phyloP scores from a whole-genome alignment of 2,888 invertebrate genomes.

The Watsonalla cultraria region DNA sequence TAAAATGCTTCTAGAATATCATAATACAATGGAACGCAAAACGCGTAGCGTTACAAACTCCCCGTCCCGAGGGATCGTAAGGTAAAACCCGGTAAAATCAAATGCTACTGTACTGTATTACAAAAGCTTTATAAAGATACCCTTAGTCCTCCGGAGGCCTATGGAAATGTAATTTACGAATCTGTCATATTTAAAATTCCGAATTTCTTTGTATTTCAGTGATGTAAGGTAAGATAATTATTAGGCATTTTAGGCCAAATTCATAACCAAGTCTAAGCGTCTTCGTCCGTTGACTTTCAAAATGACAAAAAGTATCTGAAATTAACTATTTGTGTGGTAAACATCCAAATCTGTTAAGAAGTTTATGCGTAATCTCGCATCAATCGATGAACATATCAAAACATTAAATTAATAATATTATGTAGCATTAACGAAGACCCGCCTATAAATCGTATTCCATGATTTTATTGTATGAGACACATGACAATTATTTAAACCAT shows the following conservation, averaged over 20 bases:
- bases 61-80: slow-evolving; percentile 18
- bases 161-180: slow-evolving; percentile 3
- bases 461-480: too few species aligned
- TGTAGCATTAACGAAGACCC: too few species aligned
- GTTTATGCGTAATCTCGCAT: too few species aligned
- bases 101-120: slow-evolving; percentile 10
- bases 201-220: background rate
- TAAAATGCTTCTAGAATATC: slow-evolving; percentile 9
- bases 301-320: too few species aligned
- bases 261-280: too few species aligned
- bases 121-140: slow-evolving; percentile 10
- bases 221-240: background rate
- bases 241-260: background rate
- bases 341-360: too few species aligned
- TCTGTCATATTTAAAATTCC: background rate
- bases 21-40: slow-evolving; percentile 6
- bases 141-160: background rate
- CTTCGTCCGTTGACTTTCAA: too few species aligned
- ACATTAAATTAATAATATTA: too few species aligned
- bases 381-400: too few species aligned
- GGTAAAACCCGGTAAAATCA: slow-evolving; percentile 16
- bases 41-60: slow-evolving; percentile 20
- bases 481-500: too few species aligned
- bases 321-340: too few species aligned
- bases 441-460: too few species aligned